Base-by-base conservation (phyloP, 2,797 vertebrate genomes). In the Mastacembelus armatus region DNA sequence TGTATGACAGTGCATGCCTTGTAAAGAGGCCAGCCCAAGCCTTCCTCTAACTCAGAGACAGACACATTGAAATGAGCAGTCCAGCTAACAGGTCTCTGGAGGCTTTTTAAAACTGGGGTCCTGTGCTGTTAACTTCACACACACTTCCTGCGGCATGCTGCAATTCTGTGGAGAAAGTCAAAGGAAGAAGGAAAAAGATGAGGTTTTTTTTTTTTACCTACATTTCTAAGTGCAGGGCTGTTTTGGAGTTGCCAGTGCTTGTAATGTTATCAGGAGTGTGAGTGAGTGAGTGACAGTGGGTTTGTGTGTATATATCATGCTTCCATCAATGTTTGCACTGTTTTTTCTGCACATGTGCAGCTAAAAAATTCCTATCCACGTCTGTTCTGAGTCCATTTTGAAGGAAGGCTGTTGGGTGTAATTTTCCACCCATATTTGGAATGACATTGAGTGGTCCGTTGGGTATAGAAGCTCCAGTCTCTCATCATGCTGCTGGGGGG, bases 11-110 rank as follows among this genome's bases (percentile, higher is more conserved):
- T 81, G 88, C 91, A 91, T 47, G 76, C 80, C 91, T 92, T 63
- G 74, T 85, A 91, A 89, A 87, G 88, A 87, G 85, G 80, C 85
- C 78, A 68, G 77, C 57, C 59, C 55, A 4, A 74, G 73, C 80
- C 74, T 81, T 85, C 81, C 78, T 71, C 78, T 76, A 58, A 56
- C 70, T 77, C 90, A 71, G 72, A 94, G 90, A 92, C 90, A 94
- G 92, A 91, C 88, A 92, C 92, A 92, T 91, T 93, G 92, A 95
- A 96, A 95, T 93, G 90, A 91, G 94, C 86, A 88, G 92, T 91
- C 87, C 90, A 84, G 90, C 92, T 95, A 95, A 94, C 92, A 94
- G 93, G 92, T 90, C 93, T 95, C 93, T 81, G 76, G 92, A 94
- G 94, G 86, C 90, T 86, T 95, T 95, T 95, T 95, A 93, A 93